A percentile compares a stretch with the other conserved stretches of the same genome.
Conservation (phyloP, 2,113 vertebrate genomes). For the Hemibagrus wyckioides region DNA sequence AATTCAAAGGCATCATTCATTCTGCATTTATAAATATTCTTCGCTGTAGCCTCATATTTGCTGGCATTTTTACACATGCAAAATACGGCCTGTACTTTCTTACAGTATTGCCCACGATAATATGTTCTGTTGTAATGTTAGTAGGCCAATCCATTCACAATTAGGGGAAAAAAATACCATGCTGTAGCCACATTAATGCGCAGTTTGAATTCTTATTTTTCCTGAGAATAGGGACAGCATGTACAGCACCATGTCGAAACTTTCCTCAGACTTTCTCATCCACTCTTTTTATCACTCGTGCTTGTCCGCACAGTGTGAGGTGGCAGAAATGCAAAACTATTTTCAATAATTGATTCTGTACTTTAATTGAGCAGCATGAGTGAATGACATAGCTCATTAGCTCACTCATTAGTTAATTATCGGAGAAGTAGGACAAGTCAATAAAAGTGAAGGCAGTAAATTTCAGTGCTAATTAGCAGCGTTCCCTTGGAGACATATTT, state of each 20-base stretch:
- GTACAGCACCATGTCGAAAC: background rate
- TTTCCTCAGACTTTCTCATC: slow-evolving; percentile 16
- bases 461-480: slow-evolving; percentile 99
- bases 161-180: background rate
- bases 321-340: slow-evolving; percentile 87
- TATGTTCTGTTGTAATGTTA: background rate
- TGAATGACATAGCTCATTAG: slow-evolving; percentile 99
- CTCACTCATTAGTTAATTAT: slow-evolving; percentile 99
- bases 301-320: slow-evolving; percentile 34
- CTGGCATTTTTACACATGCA: background rate
- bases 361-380: slow-evolving; percentile 99
- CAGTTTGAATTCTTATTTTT: background rate
- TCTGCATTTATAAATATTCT: background rate
- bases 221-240: background rate
- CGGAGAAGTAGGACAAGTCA: slow-evolving; percentile 99
- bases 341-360: slow-evolving; percentile 99
- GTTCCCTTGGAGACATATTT: slow-evolving; percentile 99
- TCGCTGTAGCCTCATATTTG: background rate
- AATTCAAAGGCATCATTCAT: slow-evolving; percentile 23
- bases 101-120: background rate
- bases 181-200: background rate
- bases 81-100: background rate
- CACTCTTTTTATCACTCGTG: background rate
- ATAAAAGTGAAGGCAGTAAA: slow-evolving; percentile 99
- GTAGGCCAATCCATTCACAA: slow-evolving; percentile 6